Conservation (phyloP, 1,140 invertebrate genomes). For the Caenorhabditis latens region DNA sequence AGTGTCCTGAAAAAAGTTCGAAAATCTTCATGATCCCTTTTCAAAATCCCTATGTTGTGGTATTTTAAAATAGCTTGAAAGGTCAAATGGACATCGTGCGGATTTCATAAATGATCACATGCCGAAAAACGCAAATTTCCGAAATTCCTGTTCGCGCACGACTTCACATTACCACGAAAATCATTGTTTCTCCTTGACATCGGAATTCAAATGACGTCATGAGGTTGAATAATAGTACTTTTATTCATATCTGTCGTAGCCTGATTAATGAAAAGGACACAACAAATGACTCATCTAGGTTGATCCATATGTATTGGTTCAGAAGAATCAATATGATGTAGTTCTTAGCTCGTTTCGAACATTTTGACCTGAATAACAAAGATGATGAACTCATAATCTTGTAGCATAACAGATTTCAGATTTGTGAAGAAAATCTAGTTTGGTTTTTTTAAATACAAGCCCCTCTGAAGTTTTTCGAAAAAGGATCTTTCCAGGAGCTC, state of each 20-base stretch:
- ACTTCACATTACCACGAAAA: conserved; percentile 31
- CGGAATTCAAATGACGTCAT: neutral
- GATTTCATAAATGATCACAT: conserved; percentile 18
- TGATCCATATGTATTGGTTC: neutral
- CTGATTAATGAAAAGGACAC: neutral
- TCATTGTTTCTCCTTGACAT: conserved; percentile 17
- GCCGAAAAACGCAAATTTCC: conserved; percentile 43
- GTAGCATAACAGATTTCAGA: no score
- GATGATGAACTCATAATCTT: no score
- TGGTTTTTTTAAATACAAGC: no score
- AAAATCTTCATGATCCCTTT: no score
- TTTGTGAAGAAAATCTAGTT: no score
- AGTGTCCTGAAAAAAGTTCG: no score
- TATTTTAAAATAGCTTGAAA: neutral
- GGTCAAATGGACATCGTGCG: neutral
- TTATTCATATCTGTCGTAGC: neutral
- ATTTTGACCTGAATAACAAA: no score
- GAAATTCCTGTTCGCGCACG: conserved; percentile 49
- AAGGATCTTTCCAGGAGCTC: no score
- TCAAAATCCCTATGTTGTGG: no score
- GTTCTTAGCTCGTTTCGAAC: no score
- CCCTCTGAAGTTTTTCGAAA: no score
- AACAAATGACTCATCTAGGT: conserved; percentile 24
- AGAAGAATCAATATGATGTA: no score
- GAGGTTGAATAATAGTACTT: conserved; percentile 30